Evolutionary conservation across 2,113 vertebrate genomes (phyloP), one percentile per base, ranked within the genome.

Genomic region (Chaenocephalus aceratus): DNA sequence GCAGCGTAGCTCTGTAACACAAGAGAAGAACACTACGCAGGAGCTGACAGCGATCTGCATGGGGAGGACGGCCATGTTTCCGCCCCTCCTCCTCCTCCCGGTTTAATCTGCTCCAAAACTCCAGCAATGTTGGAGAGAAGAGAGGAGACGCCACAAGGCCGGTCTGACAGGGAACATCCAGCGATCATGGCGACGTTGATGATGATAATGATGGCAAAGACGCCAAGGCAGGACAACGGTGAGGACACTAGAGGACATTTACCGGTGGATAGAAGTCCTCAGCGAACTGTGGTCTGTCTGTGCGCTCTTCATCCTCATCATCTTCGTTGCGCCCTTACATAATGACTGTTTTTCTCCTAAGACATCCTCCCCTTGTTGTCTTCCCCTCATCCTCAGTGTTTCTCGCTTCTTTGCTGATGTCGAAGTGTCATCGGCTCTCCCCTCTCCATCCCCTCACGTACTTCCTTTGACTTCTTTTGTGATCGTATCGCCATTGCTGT

Each of bases 141-240:
- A 90, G 67, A 79, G 69, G 84, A 89, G 87, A 79, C 57, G n/a
- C 49, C 80, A 77, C 73, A 82, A 89, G 91, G 87, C 77, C 81
- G 14, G 53, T 88, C 85, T 79, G 72, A 76, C 75, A 62, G 78
- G 81, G 80, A 76, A 70, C 60, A 68, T 53, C 79, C 79, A 36
- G 72, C 63, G 52, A 53, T 72, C 56, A 60, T 51, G 82, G 69
- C 51, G 23, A 66, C 54, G 41, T 62, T 72, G 84, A 48, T 76
- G 62, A 82, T 80, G 80, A 89, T 76, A 73, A 72, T 71, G 78
- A 41, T 41, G 36, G 56, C 75, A 49, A 52, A 74, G 77, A 74
- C 23, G 54, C 73, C 65, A 77, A 80, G 61, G 79, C 68, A 82
- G 66, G 86, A 36, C 74, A 54, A 75, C 68, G 82, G 81, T 88